phyloP scores from a whole-genome alignment of 2,888 invertebrate genomes.

The Synanthedon tipuliformis region DNA sequence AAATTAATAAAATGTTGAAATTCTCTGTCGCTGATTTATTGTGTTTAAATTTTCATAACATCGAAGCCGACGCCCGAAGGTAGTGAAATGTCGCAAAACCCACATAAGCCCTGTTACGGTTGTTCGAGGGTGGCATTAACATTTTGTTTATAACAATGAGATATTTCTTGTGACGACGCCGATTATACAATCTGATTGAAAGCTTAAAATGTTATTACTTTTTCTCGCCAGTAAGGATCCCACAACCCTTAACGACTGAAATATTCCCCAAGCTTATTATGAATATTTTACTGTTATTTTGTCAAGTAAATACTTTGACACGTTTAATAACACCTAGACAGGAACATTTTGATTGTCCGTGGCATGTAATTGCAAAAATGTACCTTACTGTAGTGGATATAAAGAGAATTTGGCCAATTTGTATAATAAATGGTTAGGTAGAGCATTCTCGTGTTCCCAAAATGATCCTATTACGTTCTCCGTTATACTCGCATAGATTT shows the following conservation, averaged over 20 bases:
- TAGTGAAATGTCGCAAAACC: conserved; percentile 6
- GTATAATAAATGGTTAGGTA: too few relatives aligned
- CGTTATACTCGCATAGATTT: too few relatives aligned
- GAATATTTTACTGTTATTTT: conserved; percentile 16
- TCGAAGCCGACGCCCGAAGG: not conserved
- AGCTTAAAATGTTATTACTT: conserved; percentile 38
- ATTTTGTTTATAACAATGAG: conserved; percentile 6
- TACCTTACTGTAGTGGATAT: too few relatives aligned
- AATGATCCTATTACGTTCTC: too few relatives aligned
- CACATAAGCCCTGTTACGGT: conserved; percentile 5
- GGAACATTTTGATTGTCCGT: too few relatives aligned
- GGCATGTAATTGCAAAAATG: too few relatives aligned
- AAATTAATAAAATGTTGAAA: not conserved
- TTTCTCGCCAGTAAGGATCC: conserved; percentile 12
- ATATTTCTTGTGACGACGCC: conserved; percentile 19
- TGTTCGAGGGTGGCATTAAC: conserved; percentile 3
- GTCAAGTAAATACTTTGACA: too few relatives aligned
- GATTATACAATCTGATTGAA: conserved; percentile 37
- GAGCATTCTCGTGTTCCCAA: too few relatives aligned
- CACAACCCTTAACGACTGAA: conserved; percentile 14
- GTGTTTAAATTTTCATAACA: not conserved
- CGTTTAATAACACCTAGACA: too few relatives aligned
- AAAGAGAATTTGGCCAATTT: too few relatives aligned
- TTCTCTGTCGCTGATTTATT: not conserved
- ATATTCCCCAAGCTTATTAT: conserved; percentile 18